Evolutionary conservation across 2,888 invertebrate genomes (phyloP).

Genomic region (Drosophila melanosoma): DNA sequence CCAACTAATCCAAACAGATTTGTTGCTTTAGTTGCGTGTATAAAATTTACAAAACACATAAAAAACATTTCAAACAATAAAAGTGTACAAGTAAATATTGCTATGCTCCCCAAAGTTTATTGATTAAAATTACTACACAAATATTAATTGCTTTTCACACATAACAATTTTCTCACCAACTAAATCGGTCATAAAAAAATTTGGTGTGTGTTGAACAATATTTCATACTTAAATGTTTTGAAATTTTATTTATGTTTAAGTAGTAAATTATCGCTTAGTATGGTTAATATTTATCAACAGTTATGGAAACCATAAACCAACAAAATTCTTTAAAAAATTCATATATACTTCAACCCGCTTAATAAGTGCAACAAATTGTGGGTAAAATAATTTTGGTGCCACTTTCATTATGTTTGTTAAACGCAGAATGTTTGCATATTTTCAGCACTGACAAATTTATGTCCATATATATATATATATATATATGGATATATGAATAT

Average conservation of each 20-base stretch:
- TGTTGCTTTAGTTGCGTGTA: slow-evolving; percentile 27
- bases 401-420: slow-evolving; percentile 28
- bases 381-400: slow-evolving; percentile 22
- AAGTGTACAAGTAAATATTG: neutral
- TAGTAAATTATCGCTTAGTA: neutral
- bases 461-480: neutral
- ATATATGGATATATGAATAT: too few relatives aligned
- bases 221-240: neutral
- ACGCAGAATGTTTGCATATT: slow-evolving; percentile 19
- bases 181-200: neutral
- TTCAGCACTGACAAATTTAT: neutral
- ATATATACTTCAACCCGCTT: neutral
- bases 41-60: neutral
- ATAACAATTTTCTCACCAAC: neutral
- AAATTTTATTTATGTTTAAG: neutral
- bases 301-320: neutral
- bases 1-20: slow-evolving; percentile 72
- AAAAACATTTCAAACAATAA: neutral
- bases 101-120: neutral
- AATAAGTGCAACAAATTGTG: neutral
- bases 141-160: neutral
- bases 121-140: neutral
- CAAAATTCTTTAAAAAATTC: neutral
- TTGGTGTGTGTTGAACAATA: neutral
- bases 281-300: neutral